Evolutionary conservation across 2,113 vertebrate genomes (phyloP).

Genomic region (Machaerirhynchus nigripectus): DNA sequence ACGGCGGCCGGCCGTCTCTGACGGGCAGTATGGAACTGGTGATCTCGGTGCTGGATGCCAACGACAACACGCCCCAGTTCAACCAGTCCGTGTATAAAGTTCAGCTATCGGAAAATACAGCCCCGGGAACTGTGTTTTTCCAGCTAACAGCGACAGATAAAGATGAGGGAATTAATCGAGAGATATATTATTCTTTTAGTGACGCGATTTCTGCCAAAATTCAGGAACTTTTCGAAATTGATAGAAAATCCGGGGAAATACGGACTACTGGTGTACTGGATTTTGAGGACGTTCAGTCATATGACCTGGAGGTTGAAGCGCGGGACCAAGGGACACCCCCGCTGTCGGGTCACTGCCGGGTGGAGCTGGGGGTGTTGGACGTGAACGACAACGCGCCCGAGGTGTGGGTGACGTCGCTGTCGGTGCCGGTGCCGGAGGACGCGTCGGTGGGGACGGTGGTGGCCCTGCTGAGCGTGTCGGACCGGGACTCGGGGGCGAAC

Average conservation of each 20-base stretch:
- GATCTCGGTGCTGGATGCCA: not conserved
- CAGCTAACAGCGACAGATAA: too few species aligned
- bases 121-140: too few species aligned
- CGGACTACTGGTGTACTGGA: too few species aligned
- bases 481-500: constrained; percentile 73
- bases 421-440: constrained; percentile 76
- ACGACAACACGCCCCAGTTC: not conserved
- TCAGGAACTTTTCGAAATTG: too few species aligned
- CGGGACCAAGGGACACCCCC: not conserved
- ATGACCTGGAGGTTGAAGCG: not conserved
- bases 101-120: too few species aligned
- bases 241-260: too few species aligned
- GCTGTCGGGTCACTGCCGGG: constrained; percentile 75
- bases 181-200: too few species aligned
- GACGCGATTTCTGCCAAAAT: too few species aligned
- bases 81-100: not conserved
- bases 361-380: constrained; percentile 77
- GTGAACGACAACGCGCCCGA: constrained; percentile 83
- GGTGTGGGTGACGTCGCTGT: constrained; percentile 77
- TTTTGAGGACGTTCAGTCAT: too few species aligned
- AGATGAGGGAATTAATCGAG: too few species aligned
- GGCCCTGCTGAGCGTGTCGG: constrained; percentile 81
- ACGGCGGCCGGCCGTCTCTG: not conserved
- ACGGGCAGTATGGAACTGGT: not conserved
- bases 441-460: constrained; percentile 76